Base-by-base conservation (phyloP, 2,888 invertebrate genomes). In the Hydropsyche betteni region DNA sequence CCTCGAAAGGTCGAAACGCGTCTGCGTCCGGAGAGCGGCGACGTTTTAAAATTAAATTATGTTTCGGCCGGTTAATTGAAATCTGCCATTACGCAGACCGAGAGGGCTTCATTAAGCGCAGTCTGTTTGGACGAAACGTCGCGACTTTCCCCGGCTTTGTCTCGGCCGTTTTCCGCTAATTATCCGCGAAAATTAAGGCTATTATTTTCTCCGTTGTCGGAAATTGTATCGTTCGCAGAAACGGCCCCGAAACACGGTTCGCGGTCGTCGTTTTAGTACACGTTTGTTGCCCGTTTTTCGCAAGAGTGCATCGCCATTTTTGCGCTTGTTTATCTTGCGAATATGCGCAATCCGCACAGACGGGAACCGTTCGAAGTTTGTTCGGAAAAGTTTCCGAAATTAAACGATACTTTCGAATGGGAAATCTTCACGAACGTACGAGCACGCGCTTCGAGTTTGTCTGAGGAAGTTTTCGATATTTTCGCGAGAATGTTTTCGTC, bases 151-250 rank as follows among this genome's bases (percentile, higher is more conserved):
- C 36, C 34, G 64, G 64, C 36, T 64, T 64, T 64, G 64, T 64
- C 64, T 36, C 64, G 34, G 64, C 7, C 36, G 4, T 64, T 64
- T 64, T 44, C 34, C 64, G 34, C 64, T 64, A 64, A 64, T 64
- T 64, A 64, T 64, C 64, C 64, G 64, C 12, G 36, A 58, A 73
- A 74, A 58, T 69, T 74, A 69, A 69, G 58, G 50, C 16, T 58
- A 58, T 64, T 74, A 69, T 74, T 69, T 69, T 74, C 55, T 12
- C 58, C 74, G 44, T 69, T 53, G 74, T 38, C 44, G 44, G 36
- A 5, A 64, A 64, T 64, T 64, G 36, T 64, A 73, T 74, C 69
- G 55, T 74, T 74, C 36, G 64, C 24, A 34, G 64, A 4, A 24
- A 24, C 24, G 24, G 24, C 24, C 24, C 24, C 24, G 24, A 24